These are phyloP conservation scores for Lithophane ornitopus DNA, from an alignment of 2,888 invertebrate genomes.

Conservation along the genomic window DNA sequence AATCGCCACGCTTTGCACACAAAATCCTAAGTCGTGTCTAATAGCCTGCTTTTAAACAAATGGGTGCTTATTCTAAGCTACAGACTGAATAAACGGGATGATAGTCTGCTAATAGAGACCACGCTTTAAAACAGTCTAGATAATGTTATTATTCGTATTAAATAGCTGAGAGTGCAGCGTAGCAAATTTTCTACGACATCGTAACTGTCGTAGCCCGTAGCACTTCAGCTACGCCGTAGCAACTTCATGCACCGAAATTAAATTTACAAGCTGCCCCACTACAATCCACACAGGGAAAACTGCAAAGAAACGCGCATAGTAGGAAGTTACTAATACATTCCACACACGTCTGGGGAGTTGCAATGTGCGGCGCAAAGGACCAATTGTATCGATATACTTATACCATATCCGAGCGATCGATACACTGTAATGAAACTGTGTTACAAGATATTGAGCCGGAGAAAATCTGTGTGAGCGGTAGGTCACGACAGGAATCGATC, in stretches of 20 bases:
- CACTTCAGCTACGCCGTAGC: conserved; percentile 14
- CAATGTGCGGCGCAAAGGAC: conserved; percentile 56
- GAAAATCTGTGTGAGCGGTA: conserved; percentile 23
- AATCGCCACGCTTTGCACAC: conserved; percentile 18
- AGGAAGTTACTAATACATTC: conserved; percentile 55
- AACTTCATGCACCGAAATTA: conserved; percentile 24
- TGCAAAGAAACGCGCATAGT: conserved; percentile 43
- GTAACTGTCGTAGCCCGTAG: conserved; percentile 14
- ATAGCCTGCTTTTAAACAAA: conserved; percentile 34
- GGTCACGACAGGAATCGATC: neutral
- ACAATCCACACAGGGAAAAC: conserved; percentile 43
- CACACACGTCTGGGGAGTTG: conserved; percentile 57
- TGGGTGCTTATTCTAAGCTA: conserved; percentile 19
- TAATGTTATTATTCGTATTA: neutral
- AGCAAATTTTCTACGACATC: neutral
- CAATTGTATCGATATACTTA: conserved; percentile 53
- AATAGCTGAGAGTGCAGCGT: neutral
- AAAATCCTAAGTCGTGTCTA: conserved; percentile 32
- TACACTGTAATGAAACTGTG: conserved; percentile 44
- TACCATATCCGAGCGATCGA: conserved; percentile 39
- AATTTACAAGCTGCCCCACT: conserved; percentile 16
- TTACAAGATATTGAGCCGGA: conserved; percentile 33
- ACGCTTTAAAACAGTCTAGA: neutral
- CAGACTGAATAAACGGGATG: conserved; percentile 16
- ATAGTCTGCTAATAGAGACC: conserved; percentile 21